Conservation (phyloP, 2,113 vertebrate species). For the Hystrix brachyura region DNA sequence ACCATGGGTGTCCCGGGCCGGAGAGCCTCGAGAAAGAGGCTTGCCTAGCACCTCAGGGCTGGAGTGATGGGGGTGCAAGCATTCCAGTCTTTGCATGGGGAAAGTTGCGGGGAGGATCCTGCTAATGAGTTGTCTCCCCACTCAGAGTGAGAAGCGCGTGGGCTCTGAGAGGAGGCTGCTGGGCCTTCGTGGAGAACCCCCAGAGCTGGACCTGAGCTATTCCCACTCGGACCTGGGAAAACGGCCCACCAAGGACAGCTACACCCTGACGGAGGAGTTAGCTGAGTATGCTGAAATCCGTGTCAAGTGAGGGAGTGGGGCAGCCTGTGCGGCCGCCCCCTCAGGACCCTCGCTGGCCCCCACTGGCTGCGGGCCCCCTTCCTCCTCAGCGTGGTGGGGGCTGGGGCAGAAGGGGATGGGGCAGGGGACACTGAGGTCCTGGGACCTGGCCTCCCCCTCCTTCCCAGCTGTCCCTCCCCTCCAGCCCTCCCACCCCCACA, state of each 20-base stretch:
- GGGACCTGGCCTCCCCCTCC: conserved; percentile 40
- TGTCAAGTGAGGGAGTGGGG: conserved; percentile 82
- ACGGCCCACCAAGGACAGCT: conserved; percentile 86
- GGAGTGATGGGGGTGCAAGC: not conserved
- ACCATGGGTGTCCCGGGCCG: not conserved
- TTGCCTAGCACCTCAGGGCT: not conserved
- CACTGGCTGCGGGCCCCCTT: conserved; percentile 69
- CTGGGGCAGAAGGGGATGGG: conserved; percentile 30
- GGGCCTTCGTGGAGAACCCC: conserved; percentile 82
- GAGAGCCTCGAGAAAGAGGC: not conserved
- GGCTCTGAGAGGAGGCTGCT: conserved; percentile 84
- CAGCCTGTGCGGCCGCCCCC: not conserved
- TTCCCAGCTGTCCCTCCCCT: not conserved
- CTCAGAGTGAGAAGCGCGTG: conserved; percentile 79
- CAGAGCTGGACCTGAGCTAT: conserved; percentile 85
- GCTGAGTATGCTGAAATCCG: conserved; percentile 88
- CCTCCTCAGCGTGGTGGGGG: not conserved
- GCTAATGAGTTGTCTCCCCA: not conserved
- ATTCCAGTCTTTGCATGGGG: not conserved
- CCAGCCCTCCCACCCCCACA: not conserved
- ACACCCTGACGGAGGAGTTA: conserved; percentile 87
- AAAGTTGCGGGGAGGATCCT: not conserved
- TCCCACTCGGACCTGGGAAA: conserved; percentile 86
- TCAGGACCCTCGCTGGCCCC: conserved; percentile 64
- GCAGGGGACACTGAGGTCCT: conserved; percentile 41